These are phyloP conservation scores for Aquatica leii DNA, from an alignment of 2,888 invertebrate species.

Conservation along the genomic window DNA sequence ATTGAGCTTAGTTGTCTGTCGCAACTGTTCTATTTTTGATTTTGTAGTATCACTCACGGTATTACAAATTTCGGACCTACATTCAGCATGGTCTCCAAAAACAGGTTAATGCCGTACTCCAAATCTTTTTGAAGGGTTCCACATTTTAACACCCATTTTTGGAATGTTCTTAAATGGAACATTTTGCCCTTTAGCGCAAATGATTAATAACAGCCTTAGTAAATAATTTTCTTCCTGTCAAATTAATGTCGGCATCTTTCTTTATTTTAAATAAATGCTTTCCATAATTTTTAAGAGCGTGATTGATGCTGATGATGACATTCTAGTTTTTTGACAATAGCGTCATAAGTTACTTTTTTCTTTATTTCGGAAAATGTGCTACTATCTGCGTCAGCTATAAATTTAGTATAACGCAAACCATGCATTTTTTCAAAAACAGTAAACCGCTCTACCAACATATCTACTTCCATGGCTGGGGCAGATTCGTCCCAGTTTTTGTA, in stretches of 20 bases:
- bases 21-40: not conserved
- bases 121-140: conserved; percentile 1
- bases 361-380: not conserved
- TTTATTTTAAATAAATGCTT: too few species aligned
- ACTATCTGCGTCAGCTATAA: not conserved
- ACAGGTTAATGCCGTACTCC: not conserved
- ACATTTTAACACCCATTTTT: not conserved
- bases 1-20: not conserved
- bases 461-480: not conserved
- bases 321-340: not conserved
- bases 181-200: not conserved
- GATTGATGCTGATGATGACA: too few species aligned
- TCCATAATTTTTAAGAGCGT: conserved; percentile 7
- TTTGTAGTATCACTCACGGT: not conserved
- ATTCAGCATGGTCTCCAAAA: not conserved
- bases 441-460: not conserved
- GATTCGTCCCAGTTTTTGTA: not conserved
- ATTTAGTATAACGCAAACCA: not conserved
- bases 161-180: not conserved
- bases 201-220: not conserved
- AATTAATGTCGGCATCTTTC: not conserved
- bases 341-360: not conserved
- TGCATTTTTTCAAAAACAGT: not conserved
- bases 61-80: not conserved
- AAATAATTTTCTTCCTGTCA: not conserved